Conservation (phyloP, 2,797 vertebrate genomes). For the Sitta carolinensis region DNA sequence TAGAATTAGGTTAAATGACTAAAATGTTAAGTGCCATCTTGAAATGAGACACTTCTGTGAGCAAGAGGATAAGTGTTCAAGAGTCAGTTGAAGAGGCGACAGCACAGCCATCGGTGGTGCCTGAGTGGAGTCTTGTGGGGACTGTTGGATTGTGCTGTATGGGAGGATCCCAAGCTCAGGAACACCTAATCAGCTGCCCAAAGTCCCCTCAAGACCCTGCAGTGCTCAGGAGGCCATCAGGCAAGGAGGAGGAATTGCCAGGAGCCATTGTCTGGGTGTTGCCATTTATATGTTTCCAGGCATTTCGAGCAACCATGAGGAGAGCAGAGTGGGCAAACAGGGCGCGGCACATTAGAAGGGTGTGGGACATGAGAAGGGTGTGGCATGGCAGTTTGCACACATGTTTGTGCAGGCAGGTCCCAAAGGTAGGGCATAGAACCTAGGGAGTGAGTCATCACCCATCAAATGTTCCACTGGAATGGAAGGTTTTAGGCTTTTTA, state of each 20-base stretch:
- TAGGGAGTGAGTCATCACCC: background rate
- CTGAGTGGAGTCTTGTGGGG: background rate
- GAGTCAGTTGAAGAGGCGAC: rapidly evolving
- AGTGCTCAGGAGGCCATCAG: rapidly evolving
- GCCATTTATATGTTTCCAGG: background rate
- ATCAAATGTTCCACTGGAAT: background rate
- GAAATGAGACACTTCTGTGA: background rate
- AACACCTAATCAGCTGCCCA: background rate
- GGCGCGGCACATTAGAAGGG: background rate
- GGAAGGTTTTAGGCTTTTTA: background rate
- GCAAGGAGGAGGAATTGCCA: background rate
- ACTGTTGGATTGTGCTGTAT: background rate
- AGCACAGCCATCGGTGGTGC: rapidly evolving
- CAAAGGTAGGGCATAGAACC: background rate
- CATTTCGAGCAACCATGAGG: rapidly evolving
- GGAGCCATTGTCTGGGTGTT: rapidly evolving
- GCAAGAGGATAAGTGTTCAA: background rate
- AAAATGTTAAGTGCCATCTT: background rate
- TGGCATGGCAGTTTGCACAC: background rate
- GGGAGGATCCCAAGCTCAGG: background rate
- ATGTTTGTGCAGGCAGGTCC: background rate
- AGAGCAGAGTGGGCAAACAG: background rate
- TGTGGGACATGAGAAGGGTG: background rate
- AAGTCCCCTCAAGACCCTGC: background rate
- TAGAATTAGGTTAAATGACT: background rate